Conservation (phyloP, 2,797 vertebrate species). For the Sebastes steindachneri region DNA sequence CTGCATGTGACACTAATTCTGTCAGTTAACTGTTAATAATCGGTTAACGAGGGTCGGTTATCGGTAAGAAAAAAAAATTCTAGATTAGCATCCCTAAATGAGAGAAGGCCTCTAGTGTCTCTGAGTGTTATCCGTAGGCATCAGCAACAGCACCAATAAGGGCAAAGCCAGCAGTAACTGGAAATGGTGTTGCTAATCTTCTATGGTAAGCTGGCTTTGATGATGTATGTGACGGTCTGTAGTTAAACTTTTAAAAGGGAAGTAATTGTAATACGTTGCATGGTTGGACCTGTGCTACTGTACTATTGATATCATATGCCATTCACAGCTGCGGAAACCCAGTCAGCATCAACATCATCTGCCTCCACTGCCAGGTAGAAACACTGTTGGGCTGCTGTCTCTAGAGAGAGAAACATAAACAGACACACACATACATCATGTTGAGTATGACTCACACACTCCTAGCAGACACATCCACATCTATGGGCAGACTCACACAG, state of each 20-base stretch:
- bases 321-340: not conserved
- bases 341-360: not conserved
- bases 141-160: not conserved
- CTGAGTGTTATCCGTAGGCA: not conserved
- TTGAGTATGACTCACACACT: slow-evolving; percentile 15
- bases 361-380: not conserved
- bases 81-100: not conserved
- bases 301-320: not conserved
- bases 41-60: too few relatives aligned
- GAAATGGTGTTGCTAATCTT: not conserved
- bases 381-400: not conserved
- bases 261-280: not conserved
- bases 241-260: too few relatives aligned
- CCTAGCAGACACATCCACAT: slow-evolving; percentile 8
- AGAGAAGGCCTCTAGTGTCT: not conserved
- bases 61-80: too few relatives aligned
- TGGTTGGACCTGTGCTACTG: not conserved
- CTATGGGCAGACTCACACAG: not conserved
- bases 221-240: too few relatives aligned
- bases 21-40: too few relatives aligned
- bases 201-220: too few relatives aligned
- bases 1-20: too few relatives aligned
- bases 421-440: not conserved
- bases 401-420: not conserved
- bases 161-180: not conserved